Evolutionary conservation across 2,797 vertebrate genomes (phyloP), one percentile per base, ranked within the genome.

Genomic region (Epinephelus awoara): DNA sequence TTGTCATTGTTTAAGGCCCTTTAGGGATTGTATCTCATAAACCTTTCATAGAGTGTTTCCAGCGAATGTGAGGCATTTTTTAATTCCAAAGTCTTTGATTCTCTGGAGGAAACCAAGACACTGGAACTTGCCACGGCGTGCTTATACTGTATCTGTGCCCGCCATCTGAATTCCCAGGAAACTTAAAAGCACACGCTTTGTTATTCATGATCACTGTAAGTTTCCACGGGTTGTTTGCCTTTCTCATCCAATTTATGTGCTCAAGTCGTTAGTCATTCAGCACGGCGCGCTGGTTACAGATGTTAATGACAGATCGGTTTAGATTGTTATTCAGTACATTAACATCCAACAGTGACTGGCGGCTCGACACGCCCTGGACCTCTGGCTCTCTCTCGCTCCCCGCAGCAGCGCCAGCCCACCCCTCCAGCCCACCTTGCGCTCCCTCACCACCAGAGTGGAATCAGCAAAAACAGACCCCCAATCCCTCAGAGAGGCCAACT

Each of bases 311-410:
- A 79, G 85, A 91, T 87, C 72, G 72, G 65, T 87, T 90, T 85
- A 72, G 76, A 88, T 93, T 94, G 83, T 92, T 91, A 94, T 92
- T 86, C 89, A 79, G 75, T 14, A 46, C 85, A 72, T 85, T 87
- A 84, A 84, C 83, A 87, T 82, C 76, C 63, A 19, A 65, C 65
- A 8, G 68, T 79, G 87, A 81, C 73, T 88, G 85, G 77, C 67
- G 70, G 83, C 79, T 77, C 52, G n/a, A 80, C 86, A 44, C 61
- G 56, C 75, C 71, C 82, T 6, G 70, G 83, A 92, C 89, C 89
- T 90, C 84, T 90, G 84, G 80, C 87, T 91, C 80, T 42, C 49
- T 75, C 51, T 6, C 2, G 49, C 84, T 87, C 17, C 80, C 65
- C 6, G 3, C n/a, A 49, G 76, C 77, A 61, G 56, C 69, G 14